Percentiles rank a stretch among this genome's conserved stretches.
These are phyloP conservation scores for Tenthredo mesomela DNA, from an alignment of 2,888 invertebrate genomes.

Conservation along the genomic window DNA sequence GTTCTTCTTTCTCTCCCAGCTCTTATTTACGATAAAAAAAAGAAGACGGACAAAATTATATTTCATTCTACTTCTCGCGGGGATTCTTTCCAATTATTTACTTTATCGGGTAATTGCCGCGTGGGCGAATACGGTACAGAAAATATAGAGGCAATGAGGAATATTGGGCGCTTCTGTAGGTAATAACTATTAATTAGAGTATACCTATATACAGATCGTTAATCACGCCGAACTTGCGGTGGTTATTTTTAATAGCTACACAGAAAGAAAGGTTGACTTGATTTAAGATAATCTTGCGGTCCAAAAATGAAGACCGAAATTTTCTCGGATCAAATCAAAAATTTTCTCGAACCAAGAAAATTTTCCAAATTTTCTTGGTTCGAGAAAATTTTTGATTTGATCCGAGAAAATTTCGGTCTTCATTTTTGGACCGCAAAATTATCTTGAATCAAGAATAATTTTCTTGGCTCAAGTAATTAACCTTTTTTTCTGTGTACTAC, in stretches of 20 bases:
- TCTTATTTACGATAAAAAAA: not conserved
- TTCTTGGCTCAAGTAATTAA: no score
- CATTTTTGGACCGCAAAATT: no score
- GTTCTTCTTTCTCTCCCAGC: no score
- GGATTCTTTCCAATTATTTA: conserved; percentile 14
- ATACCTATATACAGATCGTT: not conserved
- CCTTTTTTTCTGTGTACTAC: no score
- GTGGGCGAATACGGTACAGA: not conserved
- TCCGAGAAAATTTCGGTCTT: no score
- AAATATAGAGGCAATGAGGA: not conserved
- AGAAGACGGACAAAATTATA: not conserved
- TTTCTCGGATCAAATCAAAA: no score
- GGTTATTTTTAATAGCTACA: not conserved
- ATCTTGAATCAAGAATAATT: no score
- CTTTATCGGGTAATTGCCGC: conserved; percentile 4
- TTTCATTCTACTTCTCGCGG: conserved; percentile 11
- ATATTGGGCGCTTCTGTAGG: not conserved
- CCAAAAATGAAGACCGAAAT: no score
- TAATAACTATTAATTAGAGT: not conserved
- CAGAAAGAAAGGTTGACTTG: not conserved
- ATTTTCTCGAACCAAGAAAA: no score
- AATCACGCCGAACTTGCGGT: not conserved
- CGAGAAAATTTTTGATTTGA: no score
- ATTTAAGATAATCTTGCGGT: no score
- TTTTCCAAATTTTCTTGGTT: no score